A percentile compares a stretch with the other conserved stretches of the same genome.
These are phyloP conservation scores for Blastobasis adustella DNA, from an alignment of 2,888 invertebrate species.

Conservation along the genomic window DNA sequence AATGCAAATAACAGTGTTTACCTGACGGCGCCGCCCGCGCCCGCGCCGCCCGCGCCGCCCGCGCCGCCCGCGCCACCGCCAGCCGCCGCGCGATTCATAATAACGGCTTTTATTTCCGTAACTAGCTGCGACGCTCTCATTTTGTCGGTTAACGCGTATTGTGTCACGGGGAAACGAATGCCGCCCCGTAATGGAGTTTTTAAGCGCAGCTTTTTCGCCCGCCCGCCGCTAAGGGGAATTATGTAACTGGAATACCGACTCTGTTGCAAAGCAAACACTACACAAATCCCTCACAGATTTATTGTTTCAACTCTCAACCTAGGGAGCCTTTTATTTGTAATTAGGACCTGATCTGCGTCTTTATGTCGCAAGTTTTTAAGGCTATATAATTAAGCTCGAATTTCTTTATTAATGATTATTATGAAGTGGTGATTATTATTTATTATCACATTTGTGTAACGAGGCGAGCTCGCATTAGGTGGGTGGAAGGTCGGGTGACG, in stretches of 20 bases:
- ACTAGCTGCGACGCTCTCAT: conserved; percentile 64
- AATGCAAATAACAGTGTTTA: conserved; percentile 62
- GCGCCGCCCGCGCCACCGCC: neutral
- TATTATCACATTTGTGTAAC: conserved; percentile 20
- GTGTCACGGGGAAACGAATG: conserved; percentile 59
- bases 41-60: conserved; percentile 17
- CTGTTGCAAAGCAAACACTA: conserved; percentile 48
- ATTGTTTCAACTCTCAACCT: conserved; percentile 40
- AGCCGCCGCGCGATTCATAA: conserved; percentile 48
- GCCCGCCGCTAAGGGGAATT: conserved; percentile 46
- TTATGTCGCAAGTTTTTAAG: conserved; percentile 4
- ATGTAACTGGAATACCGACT: conserved; percentile 51
- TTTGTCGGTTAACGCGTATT: conserved; percentile 66
- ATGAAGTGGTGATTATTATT: conserved; percentile 22
- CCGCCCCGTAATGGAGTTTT: conserved; percentile 61
- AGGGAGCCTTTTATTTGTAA: conserved; percentile 27
- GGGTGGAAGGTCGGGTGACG: conserved; percentile 18
- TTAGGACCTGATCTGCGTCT: conserved; percentile 12
- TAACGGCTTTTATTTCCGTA: conserved; percentile 66
- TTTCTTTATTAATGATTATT: conserved; percentile 20
- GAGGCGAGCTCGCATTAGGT: conserved; percentile 11
- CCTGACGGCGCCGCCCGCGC: conserved; percentile 34
- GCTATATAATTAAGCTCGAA: conserved; percentile 7
- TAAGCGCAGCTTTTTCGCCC: conserved; percentile 55
- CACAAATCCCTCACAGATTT: conserved; percentile 34